Evolutionary conservation across 2,113 vertebrate species (phyloP).

Genomic region (Rana temporaria): DNA sequence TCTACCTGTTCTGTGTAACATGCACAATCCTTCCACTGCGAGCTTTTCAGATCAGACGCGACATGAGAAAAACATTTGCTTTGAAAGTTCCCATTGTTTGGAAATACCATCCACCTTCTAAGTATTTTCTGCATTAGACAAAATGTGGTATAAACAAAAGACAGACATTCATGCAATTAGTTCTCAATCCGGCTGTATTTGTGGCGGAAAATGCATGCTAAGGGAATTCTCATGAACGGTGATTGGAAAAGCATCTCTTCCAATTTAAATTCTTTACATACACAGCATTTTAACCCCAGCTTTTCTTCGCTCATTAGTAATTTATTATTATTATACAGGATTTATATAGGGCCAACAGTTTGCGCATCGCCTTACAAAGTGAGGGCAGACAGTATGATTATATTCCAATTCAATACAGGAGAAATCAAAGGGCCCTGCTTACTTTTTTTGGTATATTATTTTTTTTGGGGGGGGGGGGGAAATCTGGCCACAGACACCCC

Average conservation of each 20-base stretch:
- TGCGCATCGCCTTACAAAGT: too few relatives aligned
- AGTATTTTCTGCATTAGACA: constrained; percentile 25
- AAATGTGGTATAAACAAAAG: constrained; percentile 39
- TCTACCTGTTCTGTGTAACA: neutral
- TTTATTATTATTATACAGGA: too few relatives aligned
- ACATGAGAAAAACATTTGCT: constrained; percentile 32
- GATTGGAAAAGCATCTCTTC: constrained; percentile 18
- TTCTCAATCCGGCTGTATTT: constrained; percentile 17
- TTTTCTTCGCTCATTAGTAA: too few relatives aligned
- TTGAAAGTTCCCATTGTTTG: constrained; percentile 11
- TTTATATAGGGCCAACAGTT: too few relatives aligned
- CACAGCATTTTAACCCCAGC: neutral
- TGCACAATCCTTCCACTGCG: neutral
- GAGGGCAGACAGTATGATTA: too few relatives aligned
- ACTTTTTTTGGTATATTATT: too few relatives aligned
- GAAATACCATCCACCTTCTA: constrained; percentile 33
- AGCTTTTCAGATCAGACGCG: constrained; percentile 15
- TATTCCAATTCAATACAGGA: too few relatives aligned
- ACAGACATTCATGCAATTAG: constrained; percentile 46
- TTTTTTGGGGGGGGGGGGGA: too few relatives aligned
- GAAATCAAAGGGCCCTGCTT: too few relatives aligned
- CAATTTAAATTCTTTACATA: constrained; percentile 5
- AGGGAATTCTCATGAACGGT: constrained; percentile 10
- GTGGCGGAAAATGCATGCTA: constrained; percentile 40
- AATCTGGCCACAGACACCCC: too few relatives aligned